Base-by-base conservation (phyloP, 2,888 invertebrate genomes). In the Clusia tigrina region DNA sequence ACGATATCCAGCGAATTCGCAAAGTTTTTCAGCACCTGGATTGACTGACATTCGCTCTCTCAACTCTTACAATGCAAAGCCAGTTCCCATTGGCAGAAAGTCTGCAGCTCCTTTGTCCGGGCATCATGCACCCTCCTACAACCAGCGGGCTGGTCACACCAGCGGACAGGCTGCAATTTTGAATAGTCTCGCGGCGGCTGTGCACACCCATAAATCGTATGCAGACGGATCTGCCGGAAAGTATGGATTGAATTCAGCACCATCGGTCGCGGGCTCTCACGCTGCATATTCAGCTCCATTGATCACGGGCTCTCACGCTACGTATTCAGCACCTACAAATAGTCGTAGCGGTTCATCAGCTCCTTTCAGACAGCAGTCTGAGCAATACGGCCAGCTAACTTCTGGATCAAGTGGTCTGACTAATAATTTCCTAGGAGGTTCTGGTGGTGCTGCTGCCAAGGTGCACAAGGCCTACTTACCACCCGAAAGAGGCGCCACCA, bases 1-100 rank as follows among this genome's bases (percentile, higher is more conserved):
- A 0, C 78, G 78, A 1, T 63, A 67, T 17, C 62, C 68, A 6
- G 55, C 54, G 1, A 53, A 15, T 15, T 53, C 71, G 22, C 18
- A 54, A 2, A 54, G 23, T 22, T 32, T 17, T 51, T 3, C 46
- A 6, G 46, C 46, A 46, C 46, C 46, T 5, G 46, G 10, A n/a
- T 9, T 24, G 26, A 62, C 58, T 1, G n/a, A 52, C 26, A 25
- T 65, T 55, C 15, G 59, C 67, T n/a, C 54, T n/a, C n/a, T n/a
- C n/a, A n/a, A n/a, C n/a, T n/a, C n/a, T n/a, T n/a, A n/a, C 70
- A 10, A 15, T n/a, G 42, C 42, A 60, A 22, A 51, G 22, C 22
- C 66, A 67, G 51, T 67, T 60, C 2, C 59, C 65, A 9, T 62
- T 63, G 17, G 42, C 48, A 5, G 57, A 17, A 22, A 17, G 52